Base-by-base conservation (phyloP, 2,113 vertebrate species). In the Porphyrio hochstetteri region DNA sequence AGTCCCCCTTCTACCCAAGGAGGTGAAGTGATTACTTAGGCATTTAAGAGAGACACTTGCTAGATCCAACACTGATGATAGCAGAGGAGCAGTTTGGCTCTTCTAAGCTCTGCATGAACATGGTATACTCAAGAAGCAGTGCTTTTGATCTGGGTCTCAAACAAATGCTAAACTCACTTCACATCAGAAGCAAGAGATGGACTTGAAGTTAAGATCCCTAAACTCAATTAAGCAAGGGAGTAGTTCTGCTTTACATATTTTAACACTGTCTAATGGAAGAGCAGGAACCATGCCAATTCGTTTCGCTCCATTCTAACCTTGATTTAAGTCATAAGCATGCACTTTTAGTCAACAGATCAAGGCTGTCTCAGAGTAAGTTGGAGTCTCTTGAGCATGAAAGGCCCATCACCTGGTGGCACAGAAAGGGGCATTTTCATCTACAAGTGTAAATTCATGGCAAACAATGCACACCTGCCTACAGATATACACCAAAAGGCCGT, bases 231-330 rank as follows among this genome's bases (percentile, higher is more conserved):
- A 69, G 27, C 7, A n/a, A 86, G 50, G 93, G 44, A 79, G 76
- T n/a, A 46, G 11, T 77, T 86, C 71, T 61, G 38, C 72, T 97
- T 94, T 95, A 95, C 91, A 86, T 94, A 97, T 94, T 95, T 97
- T 92, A 93, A 69, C 24, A 10, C 86, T 81, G 72, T 88, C 92
- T 97, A 97, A 97, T 96, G 95, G 96, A 96, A 97, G 25, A 95
- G 59, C 63, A 96, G 96, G 94, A 97, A 92, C 19, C 10, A 55
- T 38, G 94, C 94, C 95, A 97, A 59, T 35, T 90, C 36, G 38
- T 72, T 74, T 92, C 91, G 84, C 50, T 76, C 50, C 50, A n/a
- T 82, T 55, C 31, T 83, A 70, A 64, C 88, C 80, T 76, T 48
- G 80, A 69, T 82, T 88, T 91, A 93, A 95, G 70, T 67, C 79